Percentiles rank a stretch among this genome's conserved stretches.
These are phyloP conservation scores for Akabosia matsudoensis DNA, from an alignment of 1,140 invertebrate genomes.

Conservation along the genomic window DNA sequence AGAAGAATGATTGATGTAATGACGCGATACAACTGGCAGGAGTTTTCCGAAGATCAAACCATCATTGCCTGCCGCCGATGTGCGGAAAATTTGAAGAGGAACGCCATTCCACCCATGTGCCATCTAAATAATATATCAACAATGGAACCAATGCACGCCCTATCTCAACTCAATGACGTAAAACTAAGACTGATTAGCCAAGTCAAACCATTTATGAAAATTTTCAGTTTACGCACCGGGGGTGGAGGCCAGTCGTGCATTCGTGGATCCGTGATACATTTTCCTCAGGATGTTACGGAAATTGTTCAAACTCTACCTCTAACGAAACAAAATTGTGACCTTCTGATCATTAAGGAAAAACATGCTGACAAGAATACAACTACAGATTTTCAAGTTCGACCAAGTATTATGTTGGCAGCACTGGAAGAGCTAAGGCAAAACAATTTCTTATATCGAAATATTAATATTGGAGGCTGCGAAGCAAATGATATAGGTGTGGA, in stretches of 20 bases:
- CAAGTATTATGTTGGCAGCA: not conserved
- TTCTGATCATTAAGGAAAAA: not conserved
- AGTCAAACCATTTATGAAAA: conserved; percentile 22
- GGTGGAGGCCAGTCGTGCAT: not conserved
- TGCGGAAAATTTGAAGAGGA: not conserved
- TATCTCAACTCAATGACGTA: not conserved
- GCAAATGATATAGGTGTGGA: not conserved
- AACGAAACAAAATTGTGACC: not conserved
- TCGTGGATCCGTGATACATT: not conserved
- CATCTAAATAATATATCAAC: not conserved
- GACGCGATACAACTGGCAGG: not conserved
- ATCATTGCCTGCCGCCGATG: not conserved
- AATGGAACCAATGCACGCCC: not conserved
- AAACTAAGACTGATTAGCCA: conserved; percentile 17
- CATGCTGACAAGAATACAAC: not conserved
- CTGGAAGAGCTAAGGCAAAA: not conserved
- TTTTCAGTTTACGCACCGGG: not conserved
- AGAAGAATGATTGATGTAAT: not conserved
- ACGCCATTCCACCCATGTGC: not conserved
- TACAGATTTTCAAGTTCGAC: not conserved
- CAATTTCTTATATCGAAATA: not conserved
- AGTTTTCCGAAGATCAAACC: not conserved
- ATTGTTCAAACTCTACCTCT: not conserved
- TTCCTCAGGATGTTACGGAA: conserved; percentile 13
- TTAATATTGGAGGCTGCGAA: not conserved